Base-by-base conservation (phyloP, 2,113 vertebrate genomes). In the Plotosus lineatus region DNA sequence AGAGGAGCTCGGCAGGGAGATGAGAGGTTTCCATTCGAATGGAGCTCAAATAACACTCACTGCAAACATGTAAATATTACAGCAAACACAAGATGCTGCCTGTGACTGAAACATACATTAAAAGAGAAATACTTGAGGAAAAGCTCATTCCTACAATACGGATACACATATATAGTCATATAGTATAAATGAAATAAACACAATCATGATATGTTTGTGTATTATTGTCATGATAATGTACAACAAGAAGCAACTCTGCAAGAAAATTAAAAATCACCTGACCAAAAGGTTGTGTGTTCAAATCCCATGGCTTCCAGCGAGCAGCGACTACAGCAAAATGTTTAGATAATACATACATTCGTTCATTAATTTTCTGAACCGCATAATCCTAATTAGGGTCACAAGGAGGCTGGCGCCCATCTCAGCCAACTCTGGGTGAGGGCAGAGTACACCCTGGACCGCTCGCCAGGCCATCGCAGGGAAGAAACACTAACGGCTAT, bases 61-160 rank as follows among this genome's bases (percentile, higher is more conserved):
- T 8, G 38, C 33, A 79, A 81, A 90, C 89, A 89, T 83, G 83
- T 53, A 81, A 65, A 82, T 75, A 53, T 84, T 72, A 88, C 86
- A 87, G 88, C 14, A 68, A 50, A 44, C 46, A 48, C 51, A 19
- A 77, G n/a, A 50, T 71, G 74, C 38, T 36, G 44, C 46, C 21
- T 75, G 23, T 58, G 61, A 48, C 38, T 42, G 9, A 60, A 56
- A 23, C 69, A 33, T 11, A 36, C 6, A 9, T n/a, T 28, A 55
- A 68, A 55, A 40, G 23, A 10, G 4, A 19, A 63, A 40, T 4
- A 17, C 31, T 17, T 46, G 17, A 6, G 38, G 58, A 46, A 46
- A 38, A 75, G 31, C n/a, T 69, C 40, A 9, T 56, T 4, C 15
- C 33, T 0, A 28, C 12, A 11, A 36, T 38, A 15, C 11, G 28